Evolutionary conservation across 2,113 vertebrate genomes (phyloP).

Genomic region (Lepisosteus oculatus): DNA sequence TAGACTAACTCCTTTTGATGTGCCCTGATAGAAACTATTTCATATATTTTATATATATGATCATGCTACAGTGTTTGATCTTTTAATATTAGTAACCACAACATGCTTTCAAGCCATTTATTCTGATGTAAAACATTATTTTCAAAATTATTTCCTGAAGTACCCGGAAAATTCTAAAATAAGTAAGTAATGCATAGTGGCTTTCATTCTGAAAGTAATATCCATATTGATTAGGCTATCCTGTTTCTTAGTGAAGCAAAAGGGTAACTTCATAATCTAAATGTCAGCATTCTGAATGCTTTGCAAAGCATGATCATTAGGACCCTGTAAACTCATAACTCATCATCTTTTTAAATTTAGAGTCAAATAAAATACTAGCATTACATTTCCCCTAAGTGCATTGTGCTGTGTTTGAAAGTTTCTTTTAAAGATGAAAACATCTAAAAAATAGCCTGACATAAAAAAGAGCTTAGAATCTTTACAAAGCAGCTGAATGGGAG

Average conservation of each 20-base stretch:
- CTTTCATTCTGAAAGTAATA: constrained; percentile 12
- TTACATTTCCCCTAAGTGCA: constrained; percentile 8
- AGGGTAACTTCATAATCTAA: constrained; percentile 22
- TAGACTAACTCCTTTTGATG: neutral
- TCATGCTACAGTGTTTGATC: too few relatives aligned
- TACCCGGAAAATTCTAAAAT: neutral
- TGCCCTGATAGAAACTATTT: too few relatives aligned
- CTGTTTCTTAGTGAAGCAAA: constrained; percentile 7
- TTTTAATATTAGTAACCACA: constrained; percentile 1
- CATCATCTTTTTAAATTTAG: constrained; percentile 13
- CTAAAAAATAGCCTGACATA: constrained; percentile 19
- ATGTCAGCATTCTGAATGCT: constrained; percentile 11
- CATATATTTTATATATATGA: too few relatives aligned
- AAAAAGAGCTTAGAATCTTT: constrained; percentile 30
- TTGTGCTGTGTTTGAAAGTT: constrained; percentile 27
- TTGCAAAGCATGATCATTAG: constrained; percentile 9
- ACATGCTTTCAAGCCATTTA: neutral
- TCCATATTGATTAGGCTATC: constrained; percentile 5
- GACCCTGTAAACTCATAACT: constrained; percentile 10
- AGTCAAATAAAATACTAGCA: constrained; percentile 14
- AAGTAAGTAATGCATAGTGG: constrained; percentile 4
- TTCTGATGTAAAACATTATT: neutral
- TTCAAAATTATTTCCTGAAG: too few relatives aligned
- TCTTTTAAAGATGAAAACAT: neutral
- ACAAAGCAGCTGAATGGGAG: constrained; percentile 22